phyloP scores from a whole-genome alignment of 2,113 vertebrate genomes.

The Lepidothrix coronata region DNA sequence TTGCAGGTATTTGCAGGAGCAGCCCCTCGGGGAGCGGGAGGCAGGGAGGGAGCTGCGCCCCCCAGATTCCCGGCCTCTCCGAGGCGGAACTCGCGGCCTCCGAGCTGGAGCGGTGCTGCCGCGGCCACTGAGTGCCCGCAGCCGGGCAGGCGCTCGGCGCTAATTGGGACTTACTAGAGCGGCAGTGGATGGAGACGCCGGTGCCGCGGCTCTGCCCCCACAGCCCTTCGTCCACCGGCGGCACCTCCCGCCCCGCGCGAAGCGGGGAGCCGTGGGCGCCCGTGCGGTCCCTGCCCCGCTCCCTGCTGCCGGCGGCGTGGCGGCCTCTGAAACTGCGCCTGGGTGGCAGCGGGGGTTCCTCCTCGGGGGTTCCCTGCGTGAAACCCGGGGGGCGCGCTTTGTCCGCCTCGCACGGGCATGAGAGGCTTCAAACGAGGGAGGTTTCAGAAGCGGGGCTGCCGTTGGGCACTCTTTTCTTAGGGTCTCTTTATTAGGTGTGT shows the following conservation, averaged over 20 bases:
- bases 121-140: neutral
- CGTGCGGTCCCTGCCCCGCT: neutral
- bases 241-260: neutral
- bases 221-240: neutral
- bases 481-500: neutral
- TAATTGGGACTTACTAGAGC: rapidly evolving
- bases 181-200: neutral
- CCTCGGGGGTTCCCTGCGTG: neutral
- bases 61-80: too few relatives aligned
- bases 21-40: neutral
- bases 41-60: neutral
- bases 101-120: neutral
- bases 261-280: neutral
- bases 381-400: neutral
- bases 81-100: neutral
- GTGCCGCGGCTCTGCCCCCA: neutral
- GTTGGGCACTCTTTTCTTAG: neutral
- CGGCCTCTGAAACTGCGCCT: neutral
- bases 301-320: neutral
- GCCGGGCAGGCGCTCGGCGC: neutral
- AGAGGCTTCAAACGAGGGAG: neutral
- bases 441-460: neutral
- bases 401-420: neutral
- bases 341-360: rapidly evolving
- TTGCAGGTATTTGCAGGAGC: neutral